These are phyloP conservation scores for Balanococcus diminutus DNA, from an alignment of 2,888 invertebrate genomes.

Conservation along the genomic window DNA sequence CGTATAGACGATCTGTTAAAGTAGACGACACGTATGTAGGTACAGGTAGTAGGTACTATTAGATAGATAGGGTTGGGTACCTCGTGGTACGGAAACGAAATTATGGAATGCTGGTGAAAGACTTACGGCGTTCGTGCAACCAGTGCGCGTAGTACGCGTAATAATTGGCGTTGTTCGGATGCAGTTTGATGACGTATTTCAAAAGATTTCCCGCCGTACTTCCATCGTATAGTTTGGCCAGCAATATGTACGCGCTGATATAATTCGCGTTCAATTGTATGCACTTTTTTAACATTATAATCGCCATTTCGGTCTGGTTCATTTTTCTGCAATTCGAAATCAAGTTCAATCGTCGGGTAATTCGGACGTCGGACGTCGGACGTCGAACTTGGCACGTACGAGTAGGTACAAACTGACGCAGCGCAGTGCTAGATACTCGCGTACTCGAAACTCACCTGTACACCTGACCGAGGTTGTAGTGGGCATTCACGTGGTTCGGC, in stretches of 20 bases:
- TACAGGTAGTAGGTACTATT: no score
- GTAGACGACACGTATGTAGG: no score
- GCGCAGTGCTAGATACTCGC: not conserved
- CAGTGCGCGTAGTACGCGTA: slow-evolving; percentile 75
- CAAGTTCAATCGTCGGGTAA: no score
- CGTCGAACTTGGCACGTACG: not conserved
- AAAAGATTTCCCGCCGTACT: slow-evolving; percentile 65
- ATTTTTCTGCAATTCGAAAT: slow-evolving; percentile 66
- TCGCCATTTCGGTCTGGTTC: slow-evolving; percentile 70
- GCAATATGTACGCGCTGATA: slow-evolving; percentile 72
- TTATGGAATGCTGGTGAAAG: no score
- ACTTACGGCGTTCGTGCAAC: slow-evolving; percentile 70
- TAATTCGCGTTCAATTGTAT: slow-evolving; percentile 72
- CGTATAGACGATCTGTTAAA: slow-evolving; percentile 66
- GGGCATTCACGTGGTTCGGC: slow-evolving; percentile 79
- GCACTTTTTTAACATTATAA: slow-evolving; percentile 73
- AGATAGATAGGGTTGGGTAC: no score
- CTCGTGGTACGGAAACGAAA: no score
- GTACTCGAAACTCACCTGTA: slow-evolving; percentile 69
- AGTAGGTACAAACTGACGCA: not conserved
- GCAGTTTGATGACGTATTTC: slow-evolving; percentile 70
- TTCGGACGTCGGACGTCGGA: not conserved
- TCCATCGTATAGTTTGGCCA: slow-evolving; percentile 67
- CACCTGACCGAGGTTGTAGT: slow-evolving; percentile 82
- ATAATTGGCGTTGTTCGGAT: slow-evolving; percentile 73